Conservation (phyloP, 2,797 vertebrate genomes). For the Hapalemur alaotrensis region DNA sequence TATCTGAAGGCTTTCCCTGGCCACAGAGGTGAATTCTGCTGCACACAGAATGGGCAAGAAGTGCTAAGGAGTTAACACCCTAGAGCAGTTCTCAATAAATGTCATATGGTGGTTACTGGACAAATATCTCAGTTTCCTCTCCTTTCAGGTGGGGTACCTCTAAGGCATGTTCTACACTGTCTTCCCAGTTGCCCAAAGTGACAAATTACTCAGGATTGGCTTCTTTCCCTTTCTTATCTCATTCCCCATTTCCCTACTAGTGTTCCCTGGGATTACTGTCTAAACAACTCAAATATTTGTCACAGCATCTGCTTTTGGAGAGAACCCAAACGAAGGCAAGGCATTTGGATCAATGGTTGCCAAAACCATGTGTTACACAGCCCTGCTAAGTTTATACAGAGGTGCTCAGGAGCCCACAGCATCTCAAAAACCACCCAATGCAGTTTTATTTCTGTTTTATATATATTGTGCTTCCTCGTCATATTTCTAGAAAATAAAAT, state of each 20-base stretch:
- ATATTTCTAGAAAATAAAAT: constrained; percentile 26
- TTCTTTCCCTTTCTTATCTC: not conserved
- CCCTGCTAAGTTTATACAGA: not conserved
- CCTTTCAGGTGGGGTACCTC: not conserved
- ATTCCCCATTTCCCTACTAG: not conserved
- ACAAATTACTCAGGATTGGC: not conserved
- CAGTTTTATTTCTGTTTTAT: not conserved
- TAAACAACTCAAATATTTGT: not conserved
- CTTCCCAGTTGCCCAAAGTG: not conserved
- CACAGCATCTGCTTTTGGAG: not conserved
- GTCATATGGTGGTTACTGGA: not conserved
- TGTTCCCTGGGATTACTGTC: not conserved
- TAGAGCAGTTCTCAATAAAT: not conserved
- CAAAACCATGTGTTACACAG: not conserved
- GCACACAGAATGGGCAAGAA: not conserved
- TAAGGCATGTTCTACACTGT: not conserved
- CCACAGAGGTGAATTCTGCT: not conserved
- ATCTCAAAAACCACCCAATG: not conserved
- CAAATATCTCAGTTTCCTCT: not conserved
- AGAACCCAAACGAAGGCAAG: not conserved
- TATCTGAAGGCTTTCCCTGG: not conserved
- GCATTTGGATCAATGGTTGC: not conserved
- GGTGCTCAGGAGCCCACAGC: not conserved
- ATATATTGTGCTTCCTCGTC: not conserved
- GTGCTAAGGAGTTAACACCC: not conserved